Evolutionary conservation across 2,888 invertebrate genomes (phyloP).

Genomic region (Hypsopygia costalis): DNA sequence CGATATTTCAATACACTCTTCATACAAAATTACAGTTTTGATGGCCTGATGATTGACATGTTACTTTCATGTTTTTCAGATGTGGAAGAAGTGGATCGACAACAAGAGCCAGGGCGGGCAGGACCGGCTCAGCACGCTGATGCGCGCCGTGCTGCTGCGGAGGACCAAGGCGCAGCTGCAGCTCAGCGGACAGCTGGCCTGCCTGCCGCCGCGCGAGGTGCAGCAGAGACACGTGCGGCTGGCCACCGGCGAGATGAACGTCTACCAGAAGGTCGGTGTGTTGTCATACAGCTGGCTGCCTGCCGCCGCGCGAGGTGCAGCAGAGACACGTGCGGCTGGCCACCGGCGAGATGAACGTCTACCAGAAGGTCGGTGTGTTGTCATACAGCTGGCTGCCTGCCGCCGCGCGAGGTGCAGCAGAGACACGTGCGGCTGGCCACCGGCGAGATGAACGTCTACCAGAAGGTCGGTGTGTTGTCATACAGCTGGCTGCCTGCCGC

Average conservation of each 20-base stretch:
- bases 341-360: slow-evolving; percentile 86
- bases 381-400: slow-evolving; percentile 82
- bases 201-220: slow-evolving; percentile 82
- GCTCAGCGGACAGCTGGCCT: slow-evolving; percentile 79
- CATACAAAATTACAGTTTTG: too few relatives aligned
- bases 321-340: slow-evolving; percentile 82
- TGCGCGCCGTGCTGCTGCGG: slow-evolving; percentile 91
- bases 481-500: slow-evolving; percentile 82
- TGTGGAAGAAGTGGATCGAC: slow-evolving; percentile 97
- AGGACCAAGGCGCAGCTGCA: slow-evolving; percentile 92
- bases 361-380: slow-evolving; percentile 71
- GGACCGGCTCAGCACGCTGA: slow-evolving; percentile 90
- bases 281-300: slow-evolving; percentile 74
- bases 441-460: slow-evolving; percentile 89
- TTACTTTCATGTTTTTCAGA: too few relatives aligned
- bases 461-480: slow-evolving; percentile 36
- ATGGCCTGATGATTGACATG: too few relatives aligned
- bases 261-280: slow-evolving; percentile 81
- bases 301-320: slow-evolving; percentile 83
- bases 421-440: slow-evolving; percentile 83
- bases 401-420: slow-evolving; percentile 79
- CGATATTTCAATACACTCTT: too few relatives aligned
- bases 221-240: slow-evolving; percentile 82
- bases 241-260: slow-evolving; percentile 84
- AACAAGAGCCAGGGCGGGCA: slow-evolving; percentile 89